A percentile compares a stretch with the other conserved stretches of the same genome.
Conservation (phyloP, 2,888 invertebrate species). For the Tromatobia lineatoria region DNA sequence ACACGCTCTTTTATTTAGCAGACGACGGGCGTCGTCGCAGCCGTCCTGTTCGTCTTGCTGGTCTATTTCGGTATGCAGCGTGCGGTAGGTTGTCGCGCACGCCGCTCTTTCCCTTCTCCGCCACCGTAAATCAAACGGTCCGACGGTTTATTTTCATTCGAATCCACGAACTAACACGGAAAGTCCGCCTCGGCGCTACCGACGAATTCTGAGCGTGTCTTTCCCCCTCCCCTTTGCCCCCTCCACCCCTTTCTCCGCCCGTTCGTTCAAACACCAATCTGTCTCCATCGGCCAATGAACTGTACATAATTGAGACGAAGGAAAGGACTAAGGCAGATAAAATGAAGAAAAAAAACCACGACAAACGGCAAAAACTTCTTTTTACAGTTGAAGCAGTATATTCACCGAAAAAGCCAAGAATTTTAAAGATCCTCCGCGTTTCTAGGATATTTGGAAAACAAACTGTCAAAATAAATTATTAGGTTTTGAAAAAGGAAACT, state of each 20-base stretch:
- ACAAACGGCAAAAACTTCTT: background rate
- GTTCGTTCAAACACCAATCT: slow-evolving; percentile 49
- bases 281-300: slow-evolving; percentile 58
- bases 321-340: background rate
- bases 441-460: too few species aligned
- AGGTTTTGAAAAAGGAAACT: too few species aligned
- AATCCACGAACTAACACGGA: slow-evolving; percentile 64
- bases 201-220: slow-evolving; percentile 69
- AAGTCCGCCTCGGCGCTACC: slow-evolving; percentile 63
- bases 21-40: slow-evolving; percentile 61
- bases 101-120: slow-evolving; percentile 29
- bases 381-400: background rate
- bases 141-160: slow-evolving; percentile 78
- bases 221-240: slow-evolving; percentile 4
- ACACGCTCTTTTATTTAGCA: slow-evolving; percentile 37
- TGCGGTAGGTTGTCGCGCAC: slow-evolving; percentile 82
- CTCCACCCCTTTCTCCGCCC: slow-evolving; percentile 19
- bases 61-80: slow-evolving; percentile 81
- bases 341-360: background rate
- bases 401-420: background rate
- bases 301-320: slow-evolving; percentile 38
- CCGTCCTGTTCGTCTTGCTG: slow-evolving; percentile 71
- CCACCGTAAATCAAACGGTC: slow-evolving; percentile 81
- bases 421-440: background rate
- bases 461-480: too few species aligned